Evolutionary conservation across 1,140 invertebrate species (phyloP).

Genomic region (Cydia amplana): DNA sequence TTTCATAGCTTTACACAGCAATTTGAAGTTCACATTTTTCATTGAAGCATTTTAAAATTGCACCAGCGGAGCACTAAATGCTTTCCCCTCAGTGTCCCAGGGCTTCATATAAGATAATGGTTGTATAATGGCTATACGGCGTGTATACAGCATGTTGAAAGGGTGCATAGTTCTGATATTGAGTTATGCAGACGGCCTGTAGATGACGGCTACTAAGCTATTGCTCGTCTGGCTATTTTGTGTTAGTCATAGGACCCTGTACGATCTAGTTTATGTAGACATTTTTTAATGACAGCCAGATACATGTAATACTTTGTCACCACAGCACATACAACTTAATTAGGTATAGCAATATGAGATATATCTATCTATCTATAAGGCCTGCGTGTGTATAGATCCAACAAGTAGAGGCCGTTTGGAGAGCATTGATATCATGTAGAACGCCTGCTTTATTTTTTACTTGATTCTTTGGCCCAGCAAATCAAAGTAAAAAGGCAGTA

Average conservation of each 20-base stretch:
- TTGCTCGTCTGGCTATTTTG: constrained; percentile 60
- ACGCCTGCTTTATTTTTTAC: no score
- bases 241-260: constrained; percentile 14
- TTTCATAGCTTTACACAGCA: background rate
- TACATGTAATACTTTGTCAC: no score
- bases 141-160: constrained; percentile 42
- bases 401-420: no score
- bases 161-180: constrained; percentile 68
- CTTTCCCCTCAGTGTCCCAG: background rate
- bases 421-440: no score
- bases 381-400: no score
- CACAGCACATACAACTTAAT: no score
- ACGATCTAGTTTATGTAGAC: constrained; percentile 29
- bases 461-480: no score
- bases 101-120: constrained; percentile 40
- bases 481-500: no score
- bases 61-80: background rate
- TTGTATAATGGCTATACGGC: constrained; percentile 38
- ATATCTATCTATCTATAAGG: no score
- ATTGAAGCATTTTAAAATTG: constrained; percentile 8
- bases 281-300: background rate
- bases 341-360: no score
- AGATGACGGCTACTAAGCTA: constrained; percentile 49
- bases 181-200: constrained; percentile 69
- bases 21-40: constrained; percentile 14